Conservation (phyloP, 2,113 vertebrate species). For the Steatornis caripensis region DNA sequence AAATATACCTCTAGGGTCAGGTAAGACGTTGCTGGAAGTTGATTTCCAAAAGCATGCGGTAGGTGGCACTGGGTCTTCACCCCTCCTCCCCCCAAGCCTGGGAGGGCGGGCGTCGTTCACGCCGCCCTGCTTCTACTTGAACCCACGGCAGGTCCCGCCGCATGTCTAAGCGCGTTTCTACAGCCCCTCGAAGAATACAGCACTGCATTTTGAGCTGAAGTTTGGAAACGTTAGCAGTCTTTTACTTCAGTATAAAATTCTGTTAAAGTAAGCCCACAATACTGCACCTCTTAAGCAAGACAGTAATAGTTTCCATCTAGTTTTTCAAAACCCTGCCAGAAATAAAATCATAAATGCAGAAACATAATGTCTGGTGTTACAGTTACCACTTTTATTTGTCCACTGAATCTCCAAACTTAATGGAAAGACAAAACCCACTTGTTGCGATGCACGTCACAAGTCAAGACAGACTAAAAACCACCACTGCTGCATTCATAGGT, state of each 20-base stretch:
- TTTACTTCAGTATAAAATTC: neutral
- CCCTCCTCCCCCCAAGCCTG: accelerated
- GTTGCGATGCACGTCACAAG: too few species aligned
- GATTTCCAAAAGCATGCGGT: neutral
- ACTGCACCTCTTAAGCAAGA: neutral
- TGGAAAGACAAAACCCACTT: neutral
- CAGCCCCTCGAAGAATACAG: accelerated
- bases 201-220: neutral
- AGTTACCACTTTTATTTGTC: neutral
- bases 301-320: neutral
- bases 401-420: neutral
- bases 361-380: neutral
- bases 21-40: neutral
- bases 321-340: neutral
- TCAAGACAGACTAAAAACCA: too few species aligned
- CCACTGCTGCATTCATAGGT: too few species aligned
- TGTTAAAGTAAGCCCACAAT: neutral
- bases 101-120: accelerated
- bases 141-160: neutral
- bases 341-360: neutral
- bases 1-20: accelerated
- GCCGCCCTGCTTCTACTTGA: too few species aligned
- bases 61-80: neutral
- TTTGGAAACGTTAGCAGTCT: neutral
- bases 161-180: accelerated